Evolutionary conservation across 2,113 vertebrate species (phyloP), one percentile per base, ranked within the genome.

Genomic region (Macroglossus sobrinus): DNA sequence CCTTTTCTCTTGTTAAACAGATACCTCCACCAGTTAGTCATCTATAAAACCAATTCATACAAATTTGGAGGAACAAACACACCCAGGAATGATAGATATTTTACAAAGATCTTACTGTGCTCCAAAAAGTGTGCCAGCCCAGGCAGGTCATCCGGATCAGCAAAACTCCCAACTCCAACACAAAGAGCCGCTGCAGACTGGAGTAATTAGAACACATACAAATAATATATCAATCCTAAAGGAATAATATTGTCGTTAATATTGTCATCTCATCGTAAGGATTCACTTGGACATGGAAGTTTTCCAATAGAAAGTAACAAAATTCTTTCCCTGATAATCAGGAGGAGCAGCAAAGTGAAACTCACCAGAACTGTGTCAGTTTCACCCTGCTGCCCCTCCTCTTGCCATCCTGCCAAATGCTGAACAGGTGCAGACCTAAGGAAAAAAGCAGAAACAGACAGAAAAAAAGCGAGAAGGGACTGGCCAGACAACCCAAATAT

Each of bases 81-180:
- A 92, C 43, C 24, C 19, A 1, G 45, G 68, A 96, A 96, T 94
- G 66, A 59, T 91, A 97, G 66, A 59, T 91, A 97, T 93, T 97
- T 97, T 94, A 96, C 69, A 97, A 97, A 96, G 79, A 92, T 97
- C 99, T 98, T 99, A 99, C 99, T 99, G 96, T 99, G 99, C 93
- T 99, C 99, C 98, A 99, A 99, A 98, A 99, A 99, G 98, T 99
- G 99, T 87, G 99, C 99, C 91, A 99, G 98, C 96, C 99, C 99
- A 0, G 99, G 99, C 33, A 99, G 98, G 97, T 99, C 99, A 82
- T 99, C 99, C 0, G 99, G 99, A 97, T 99, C 99, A 92, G 99
- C 99, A 98, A 99, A 99, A 98, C 99, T 99, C 97, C 99, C 99
- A 61, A 99, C 99, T 76, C 98, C 98, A 97, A 99, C 98, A 97